Evolutionary conservation across 2,113 vertebrate species (phyloP), one percentile per base, ranked within the genome.

Genomic region (Anarhynchus alexandrinus): DNA sequence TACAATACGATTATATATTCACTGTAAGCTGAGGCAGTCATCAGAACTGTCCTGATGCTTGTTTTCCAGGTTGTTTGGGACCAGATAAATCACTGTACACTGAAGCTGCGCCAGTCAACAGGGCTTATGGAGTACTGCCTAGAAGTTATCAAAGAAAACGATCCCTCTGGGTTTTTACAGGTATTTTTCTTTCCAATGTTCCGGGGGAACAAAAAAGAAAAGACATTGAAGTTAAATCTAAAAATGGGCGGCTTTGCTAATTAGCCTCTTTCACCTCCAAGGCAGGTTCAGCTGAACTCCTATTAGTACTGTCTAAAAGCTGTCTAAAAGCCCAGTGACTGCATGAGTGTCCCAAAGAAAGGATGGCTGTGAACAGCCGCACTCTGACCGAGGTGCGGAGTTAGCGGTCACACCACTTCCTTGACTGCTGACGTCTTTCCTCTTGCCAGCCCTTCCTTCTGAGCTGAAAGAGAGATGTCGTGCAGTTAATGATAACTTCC

Each of bases 111-210:
- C n/a, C 99, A 99, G 98, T 99, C 99, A 73, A 99, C 99, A 0
- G 99, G 99, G 32, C 99, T 99, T 95, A 99, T 99, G 99, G 99
- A 99, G 97, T 99, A 98, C 97, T 99, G 99, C 74, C 97, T 99
- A 85, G 99, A 99, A 96, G 99, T 99, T 87, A 99, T 99, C 86
- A 99, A 99, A 92, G 99, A 99, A 97, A 99, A 99, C 2, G 99
- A 99, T 93, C 99, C 99, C 40, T 99, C 99, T 5, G 99, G 99
- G 12, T 99, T 99, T 97, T 98, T 99, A 22, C 99, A 99, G 99
- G 99, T 99, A 98, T 91, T 95, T 42, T 71, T 15, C 5, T 57
- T 69, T 47, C 69, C 3, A 0, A 3, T 45, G 10, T 71, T 59
- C 34, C 30, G 15, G 22, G 38, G 34, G 1, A 1, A 6, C 34